Evolutionary conservation across 1,140 invertebrate genomes (phyloP).

Genomic region (Habropoda laboriosa): DNA sequence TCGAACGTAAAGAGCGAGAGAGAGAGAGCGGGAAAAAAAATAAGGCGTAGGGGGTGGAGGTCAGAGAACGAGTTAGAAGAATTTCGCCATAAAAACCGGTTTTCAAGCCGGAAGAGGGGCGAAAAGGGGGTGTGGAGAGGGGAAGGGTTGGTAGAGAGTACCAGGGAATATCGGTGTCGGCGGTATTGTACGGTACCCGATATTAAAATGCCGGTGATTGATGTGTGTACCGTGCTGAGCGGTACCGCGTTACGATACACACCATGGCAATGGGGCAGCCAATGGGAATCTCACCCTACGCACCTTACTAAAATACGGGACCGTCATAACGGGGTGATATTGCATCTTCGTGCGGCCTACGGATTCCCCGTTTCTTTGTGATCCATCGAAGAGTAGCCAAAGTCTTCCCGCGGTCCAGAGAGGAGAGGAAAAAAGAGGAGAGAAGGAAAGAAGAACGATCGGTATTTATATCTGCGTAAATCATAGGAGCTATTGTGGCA

Average conservation of each 20-base stretch:
- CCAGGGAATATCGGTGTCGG: constrained; percentile 66
- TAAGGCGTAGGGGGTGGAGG: neutral
- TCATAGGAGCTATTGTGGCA: constrained; percentile 60
- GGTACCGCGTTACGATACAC: constrained; percentile 52
- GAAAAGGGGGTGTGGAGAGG: neutral
- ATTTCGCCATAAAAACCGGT: constrained; percentile 76
- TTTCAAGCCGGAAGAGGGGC: constrained; percentile 39
- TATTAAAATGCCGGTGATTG: constrained; percentile 83
- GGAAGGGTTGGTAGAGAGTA: constrained; percentile 41
- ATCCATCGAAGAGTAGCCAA: constrained; percentile 52
- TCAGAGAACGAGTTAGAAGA: constrained; percentile 77
- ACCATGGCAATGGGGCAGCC: constrained; percentile 48
- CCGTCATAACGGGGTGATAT: constrained; percentile 79
- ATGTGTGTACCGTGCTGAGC: constrained; percentile 80
- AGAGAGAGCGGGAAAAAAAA: too few species aligned
- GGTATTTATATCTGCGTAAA: constrained; percentile 73
- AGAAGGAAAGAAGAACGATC: constrained; percentile 48
- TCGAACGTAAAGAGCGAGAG: too few species aligned
- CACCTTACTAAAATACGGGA: constrained; percentile 77
- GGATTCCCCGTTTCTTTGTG: constrained; percentile 59
- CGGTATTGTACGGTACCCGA: constrained; percentile 80
- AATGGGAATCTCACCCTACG: constrained; percentile 61
- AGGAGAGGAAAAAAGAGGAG: neutral
- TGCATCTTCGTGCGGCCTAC: constrained; percentile 73
- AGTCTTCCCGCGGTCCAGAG: constrained; percentile 18